Base-by-base conservation (phyloP, 2,888 invertebrate genomes). In the Lithophane ornitopus region DNA sequence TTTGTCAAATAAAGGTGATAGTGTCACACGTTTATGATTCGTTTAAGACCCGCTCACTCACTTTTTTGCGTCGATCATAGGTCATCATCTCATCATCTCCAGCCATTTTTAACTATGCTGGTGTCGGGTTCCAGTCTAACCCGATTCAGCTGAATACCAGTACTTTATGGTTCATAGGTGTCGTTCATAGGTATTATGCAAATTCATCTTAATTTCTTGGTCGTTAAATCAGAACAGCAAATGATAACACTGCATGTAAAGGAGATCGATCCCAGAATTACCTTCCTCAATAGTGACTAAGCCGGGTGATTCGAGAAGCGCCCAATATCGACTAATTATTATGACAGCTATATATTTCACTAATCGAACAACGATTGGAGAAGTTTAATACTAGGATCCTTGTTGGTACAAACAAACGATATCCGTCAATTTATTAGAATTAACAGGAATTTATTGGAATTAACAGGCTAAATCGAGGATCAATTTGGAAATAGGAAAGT, bases 351-450 rank as follows among this genome's bases (percentile, higher is more conserved):
- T 66, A 62, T 44, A 66, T 80, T 59, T 70, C 39, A 56, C 67
- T 70, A 68, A 54, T 56, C 72, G 44, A 80, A 68, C 66, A 70
- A 59, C 41, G 39, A 59, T 74, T 70, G 46, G 49, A 70, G 74
- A 67, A 84, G 65, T 84, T 79, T 65, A 79, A 59, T 61, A 39
- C 34, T 46, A 49, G 41, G 16, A 46, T 58, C 56, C 34, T 58
- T 65, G 80, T 68, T 79, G 41, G 67, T 56, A 59, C 28, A 28
- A 52, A 14, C n/a, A 77, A 78, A 41, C 70, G 22, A 80, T 78
- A 41, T 19, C 70, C 3, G 44, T 70, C 70, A 70, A 78, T 83
- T 83, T 83, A 66, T 83, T 39, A 49, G 59, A 49, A 70, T 65
- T 69, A 83, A 46, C 52, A 22, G 14, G n/a, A n/a, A n/a, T n/a